These are phyloP conservation scores for Phrynocephalus guinanensis DNA, from an alignment of 2,797 vertebrate genomes.

Conservation along the genomic window DNA sequence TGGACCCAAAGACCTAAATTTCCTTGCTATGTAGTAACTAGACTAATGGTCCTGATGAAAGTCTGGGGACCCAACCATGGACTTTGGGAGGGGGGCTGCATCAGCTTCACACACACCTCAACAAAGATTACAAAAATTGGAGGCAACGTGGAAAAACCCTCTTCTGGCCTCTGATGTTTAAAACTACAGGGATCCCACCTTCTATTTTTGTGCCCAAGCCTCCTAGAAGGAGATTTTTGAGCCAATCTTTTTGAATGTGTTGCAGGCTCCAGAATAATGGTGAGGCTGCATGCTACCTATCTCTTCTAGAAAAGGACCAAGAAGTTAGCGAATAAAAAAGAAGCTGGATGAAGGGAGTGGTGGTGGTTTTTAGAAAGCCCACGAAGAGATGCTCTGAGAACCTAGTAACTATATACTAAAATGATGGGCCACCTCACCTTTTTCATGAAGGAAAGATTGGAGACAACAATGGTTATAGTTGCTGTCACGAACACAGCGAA, in stretches of 20 bases:
- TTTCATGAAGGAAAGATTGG: constrained; percentile 97
- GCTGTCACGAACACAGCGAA: constrained; percentile 90
- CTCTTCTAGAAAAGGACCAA: background rate
- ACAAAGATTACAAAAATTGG: background rate
- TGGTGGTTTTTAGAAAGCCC: background rate
- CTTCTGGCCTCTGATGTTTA: too few relatives aligned
- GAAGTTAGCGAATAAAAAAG: background rate
- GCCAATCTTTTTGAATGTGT: too few relatives aligned
- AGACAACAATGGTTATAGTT: constrained; percentile 88
- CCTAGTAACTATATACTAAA: background rate
- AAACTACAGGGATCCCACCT: too few relatives aligned
- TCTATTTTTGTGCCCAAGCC: too few relatives aligned
- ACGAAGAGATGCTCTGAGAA: background rate
- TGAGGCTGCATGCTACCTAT: too few relatives aligned
- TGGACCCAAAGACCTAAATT: too few relatives aligned
- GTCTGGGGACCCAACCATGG: too few relatives aligned
- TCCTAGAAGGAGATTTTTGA: too few relatives aligned
- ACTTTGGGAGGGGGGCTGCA: too few relatives aligned
- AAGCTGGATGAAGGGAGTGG: background rate
- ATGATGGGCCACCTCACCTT: constrained; percentile 81
- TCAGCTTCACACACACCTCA: background rate
- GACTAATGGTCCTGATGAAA: too few relatives aligned
- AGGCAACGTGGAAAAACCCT: background rate
- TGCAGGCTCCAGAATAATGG: too few relatives aligned
- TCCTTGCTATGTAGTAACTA: background rate